A percentile compares a stretch with the other conserved stretches of the same genome.
phyloP scores from a whole-genome alignment of 2,797 vertebrate species.

The Acanthiza pusilla region DNA sequence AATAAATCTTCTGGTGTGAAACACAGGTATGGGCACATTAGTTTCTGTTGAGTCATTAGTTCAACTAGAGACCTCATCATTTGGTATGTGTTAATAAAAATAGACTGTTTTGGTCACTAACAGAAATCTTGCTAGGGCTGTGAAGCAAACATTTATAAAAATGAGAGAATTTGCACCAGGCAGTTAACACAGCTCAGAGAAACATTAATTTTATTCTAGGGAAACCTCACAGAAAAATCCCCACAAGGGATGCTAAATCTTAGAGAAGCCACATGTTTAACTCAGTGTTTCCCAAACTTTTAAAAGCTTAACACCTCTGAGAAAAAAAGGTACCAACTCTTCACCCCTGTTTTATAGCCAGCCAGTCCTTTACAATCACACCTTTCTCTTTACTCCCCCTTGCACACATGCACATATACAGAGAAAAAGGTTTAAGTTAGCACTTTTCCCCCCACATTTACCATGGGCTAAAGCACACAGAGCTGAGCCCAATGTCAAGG shows the following conservation, averaged over 20 bases:
- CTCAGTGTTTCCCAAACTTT: conserved; percentile 43
- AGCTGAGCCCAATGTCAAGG: background rate
- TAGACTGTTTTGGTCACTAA: background rate
- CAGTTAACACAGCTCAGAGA: conserved; percentile 50
- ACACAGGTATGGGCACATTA: background rate
- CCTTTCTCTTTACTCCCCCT: background rate
- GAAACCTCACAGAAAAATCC: conserved; percentile 22
- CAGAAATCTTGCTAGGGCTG: background rate
- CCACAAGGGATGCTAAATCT: background rate
- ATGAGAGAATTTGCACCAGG: conserved; percentile 37
- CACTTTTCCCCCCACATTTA: background rate
- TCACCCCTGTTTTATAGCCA: conserved; percentile 42
- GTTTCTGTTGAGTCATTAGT: background rate
- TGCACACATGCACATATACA: background rate
- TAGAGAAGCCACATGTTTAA: conserved; percentile 33
- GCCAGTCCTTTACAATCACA: background rate
- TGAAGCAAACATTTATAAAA: conserved; percentile 22
- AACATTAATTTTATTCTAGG: conserved; percentile 40
- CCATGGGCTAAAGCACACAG: background rate
- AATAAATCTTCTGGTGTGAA: conserved; percentile 16
- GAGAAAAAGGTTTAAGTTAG: conserved; percentile 8
- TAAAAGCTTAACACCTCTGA: conserved; percentile 56
- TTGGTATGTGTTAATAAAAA: background rate
- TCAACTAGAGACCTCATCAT: background rate
- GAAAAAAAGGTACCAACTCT: conserved; percentile 51